Conservation (phyloP, 2,888 invertebrate species). For the Junonia oenone region DNA sequence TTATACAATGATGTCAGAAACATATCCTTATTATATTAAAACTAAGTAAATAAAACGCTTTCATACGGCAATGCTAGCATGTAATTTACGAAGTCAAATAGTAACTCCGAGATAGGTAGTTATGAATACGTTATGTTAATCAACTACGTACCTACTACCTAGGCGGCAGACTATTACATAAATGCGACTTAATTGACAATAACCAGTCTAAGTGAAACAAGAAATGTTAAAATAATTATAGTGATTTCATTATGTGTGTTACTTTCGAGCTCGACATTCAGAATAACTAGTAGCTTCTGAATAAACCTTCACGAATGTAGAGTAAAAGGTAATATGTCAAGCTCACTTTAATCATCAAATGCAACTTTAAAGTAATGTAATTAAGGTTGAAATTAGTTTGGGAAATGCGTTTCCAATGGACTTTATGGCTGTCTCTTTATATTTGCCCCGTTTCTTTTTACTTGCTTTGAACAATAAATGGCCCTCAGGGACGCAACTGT, state of each 20-base stretch:
- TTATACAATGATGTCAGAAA: too few species aligned
- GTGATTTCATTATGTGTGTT: conserved; percentile 51
- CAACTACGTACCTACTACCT: background rate
- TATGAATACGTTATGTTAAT: conserved; percentile 7
- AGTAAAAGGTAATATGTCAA: conserved; percentile 34
- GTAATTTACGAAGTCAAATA: conserved; percentile 1
- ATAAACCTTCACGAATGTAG: conserved; percentile 56
- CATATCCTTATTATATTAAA: background rate
- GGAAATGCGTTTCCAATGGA: conserved; percentile 27
- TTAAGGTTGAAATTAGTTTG: conserved; percentile 33
- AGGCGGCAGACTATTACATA: conserved; percentile 3
- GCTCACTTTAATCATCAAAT: conserved; percentile 22
- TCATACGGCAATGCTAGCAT: background rate
- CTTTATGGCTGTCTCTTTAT: conserved; percentile 38
- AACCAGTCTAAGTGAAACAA: conserved; percentile 12
- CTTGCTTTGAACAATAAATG: conserved; percentile 68
- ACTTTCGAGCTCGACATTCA: conserved; percentile 53
- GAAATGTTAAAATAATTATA: conserved; percentile 25
- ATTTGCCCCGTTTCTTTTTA: conserved; percentile 60
- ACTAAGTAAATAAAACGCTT: background rate
- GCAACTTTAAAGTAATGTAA: conserved; percentile 27
- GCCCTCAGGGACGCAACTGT: conserved; percentile 54
- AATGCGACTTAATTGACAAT: conserved; percentile 1
- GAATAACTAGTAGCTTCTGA: conserved; percentile 58
- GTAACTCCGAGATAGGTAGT: background rate